Percentiles rank a stretch among this genome's conserved stretches.
phyloP scores from a whole-genome alignment of 2,797 vertebrate species.

The Hippoglossus hippoglossus region DNA sequence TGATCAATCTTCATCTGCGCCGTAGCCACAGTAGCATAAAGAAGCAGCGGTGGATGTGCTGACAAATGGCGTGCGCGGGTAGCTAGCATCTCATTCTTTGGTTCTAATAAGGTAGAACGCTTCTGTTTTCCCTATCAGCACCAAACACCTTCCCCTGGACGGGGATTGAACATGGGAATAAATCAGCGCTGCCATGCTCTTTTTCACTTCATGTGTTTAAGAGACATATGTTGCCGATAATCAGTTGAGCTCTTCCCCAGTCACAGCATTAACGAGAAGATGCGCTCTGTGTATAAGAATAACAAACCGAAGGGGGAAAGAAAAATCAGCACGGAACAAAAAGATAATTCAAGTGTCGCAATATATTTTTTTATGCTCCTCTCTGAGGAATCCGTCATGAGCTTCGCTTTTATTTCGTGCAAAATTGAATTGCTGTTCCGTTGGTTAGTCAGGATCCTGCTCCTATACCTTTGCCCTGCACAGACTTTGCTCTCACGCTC shows the following conservation, averaged over 20 bases:
- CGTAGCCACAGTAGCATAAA: slow-evolving; percentile 63
- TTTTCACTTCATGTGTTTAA: slow-evolving; percentile 30
- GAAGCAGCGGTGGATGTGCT: slow-evolving; percentile 63
- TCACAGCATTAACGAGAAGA: slow-evolving; percentile 34
- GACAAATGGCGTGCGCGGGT: slow-evolving; percentile 64
- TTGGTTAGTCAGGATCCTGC: slow-evolving; percentile 63
- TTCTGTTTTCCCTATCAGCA: slow-evolving; percentile 54
- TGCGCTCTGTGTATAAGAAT: slow-evolving; percentile 29
- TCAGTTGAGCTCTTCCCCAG: slow-evolving; percentile 18
- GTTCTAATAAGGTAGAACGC: slow-evolving; percentile 18
- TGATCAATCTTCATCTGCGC: slow-evolving; percentile 84
- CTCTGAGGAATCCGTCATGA: slow-evolving; percentile 31
- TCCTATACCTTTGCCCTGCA: slow-evolving; percentile 46
- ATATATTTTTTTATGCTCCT: slow-evolving; percentile 31
- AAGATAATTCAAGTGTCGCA: slow-evolving; percentile 8
- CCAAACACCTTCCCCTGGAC: slow-evolving; percentile 41
- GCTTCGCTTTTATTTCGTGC: slow-evolving; percentile 61
- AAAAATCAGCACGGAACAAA: not conserved
- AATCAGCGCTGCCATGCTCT: slow-evolving; percentile 20
- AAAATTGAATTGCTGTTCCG: slow-evolving; percentile 65
- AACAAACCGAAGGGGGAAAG: slow-evolving; percentile 10
- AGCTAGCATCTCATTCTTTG: slow-evolving; percentile 54
- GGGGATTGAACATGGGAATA: slow-evolving; percentile 22
- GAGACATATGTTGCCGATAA: slow-evolving; percentile 41
- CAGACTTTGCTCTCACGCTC: slow-evolving; percentile 38